Evolutionary conservation across 2,888 invertebrate species (phyloP).

Genomic region (Hetaerina titia): DNA sequence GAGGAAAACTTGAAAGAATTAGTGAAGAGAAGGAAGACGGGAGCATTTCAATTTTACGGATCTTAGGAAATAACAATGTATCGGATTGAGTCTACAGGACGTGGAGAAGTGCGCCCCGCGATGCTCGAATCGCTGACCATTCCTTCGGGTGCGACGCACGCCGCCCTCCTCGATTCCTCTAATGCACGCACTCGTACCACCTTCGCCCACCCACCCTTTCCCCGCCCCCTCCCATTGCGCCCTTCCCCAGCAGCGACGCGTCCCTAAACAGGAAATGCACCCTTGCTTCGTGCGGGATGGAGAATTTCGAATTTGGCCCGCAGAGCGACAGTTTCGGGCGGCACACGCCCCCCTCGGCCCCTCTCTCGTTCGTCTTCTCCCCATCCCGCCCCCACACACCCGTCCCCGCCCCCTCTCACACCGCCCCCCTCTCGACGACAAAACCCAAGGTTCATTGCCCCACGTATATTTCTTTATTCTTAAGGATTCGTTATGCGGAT

Average conservation of each 20-base stretch:
- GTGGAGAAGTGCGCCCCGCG: not conserved
- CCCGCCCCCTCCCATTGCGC: not conserved
- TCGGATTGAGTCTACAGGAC: not conserved
- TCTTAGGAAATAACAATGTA: not conserved
- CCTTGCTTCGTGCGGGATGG: not conserved
- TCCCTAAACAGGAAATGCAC: not conserved
- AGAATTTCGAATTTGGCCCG: not conserved
- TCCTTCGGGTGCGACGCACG: not conserved
- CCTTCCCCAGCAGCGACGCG: not conserved
- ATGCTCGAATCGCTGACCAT: not conserved
- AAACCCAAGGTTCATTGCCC: not conserved
- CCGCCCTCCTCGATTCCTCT: not conserved
- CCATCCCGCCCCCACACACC: not conserved
- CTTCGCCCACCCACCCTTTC: not conserved
- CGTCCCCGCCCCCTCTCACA: not conserved
- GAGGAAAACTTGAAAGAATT: too few species aligned
- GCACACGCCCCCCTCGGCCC: not conserved
- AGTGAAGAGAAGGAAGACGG: too few species aligned
- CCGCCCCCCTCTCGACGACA: not conserved
- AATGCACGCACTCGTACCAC: not conserved
- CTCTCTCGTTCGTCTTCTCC: not conserved
- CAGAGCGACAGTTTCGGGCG: not conserved
- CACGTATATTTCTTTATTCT: conserved; percentile 39
- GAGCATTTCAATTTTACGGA: too few species aligned
- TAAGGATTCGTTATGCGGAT: conserved; percentile 7